Conservation (phyloP, 2,888 invertebrate species). For the Pseudococcus jackbeardsleyi region DNA sequence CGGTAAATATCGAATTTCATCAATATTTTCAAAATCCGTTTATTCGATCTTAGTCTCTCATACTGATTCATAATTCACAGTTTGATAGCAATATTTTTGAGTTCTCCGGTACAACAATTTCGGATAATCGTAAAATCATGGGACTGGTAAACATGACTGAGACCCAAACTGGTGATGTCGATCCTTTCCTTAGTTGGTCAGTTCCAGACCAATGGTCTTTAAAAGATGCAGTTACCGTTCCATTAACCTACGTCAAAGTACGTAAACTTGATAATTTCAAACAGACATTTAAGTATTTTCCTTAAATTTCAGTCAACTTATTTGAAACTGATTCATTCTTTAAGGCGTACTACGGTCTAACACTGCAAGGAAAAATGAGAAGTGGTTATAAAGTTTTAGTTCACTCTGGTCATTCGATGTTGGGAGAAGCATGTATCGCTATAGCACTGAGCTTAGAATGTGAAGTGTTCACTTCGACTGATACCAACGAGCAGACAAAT, state of each 20-base stretch:
- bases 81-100: conserved; percentile 65
- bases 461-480: conserved; percentile 74
- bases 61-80: conserved; percentile 38
- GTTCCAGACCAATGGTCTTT: conserved; percentile 72
- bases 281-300: too few species aligned
- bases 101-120: conserved; percentile 66
- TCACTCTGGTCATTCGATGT: conserved; percentile 73
- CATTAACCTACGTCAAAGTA: conserved; percentile 73
- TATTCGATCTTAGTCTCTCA: neutral
- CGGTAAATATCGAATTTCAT: neutral
- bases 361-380: conserved; percentile 73
- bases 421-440: conserved; percentile 76
- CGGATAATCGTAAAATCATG: conserved; percentile 67
- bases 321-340: conserved; percentile 59
- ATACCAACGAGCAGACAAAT: conserved; percentile 74
- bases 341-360: conserved; percentile 76
- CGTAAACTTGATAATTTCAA: neutral
- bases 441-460: conserved; percentile 74
- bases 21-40: neutral
- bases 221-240: conserved; percentile 73
- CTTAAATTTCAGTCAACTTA: neutral
- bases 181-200: conserved; percentile 69
- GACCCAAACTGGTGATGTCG: neutral
- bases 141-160: conserved; percentile 67
- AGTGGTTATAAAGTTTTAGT: conserved; percentile 72